phyloP scores from a whole-genome alignment of 1,140 invertebrate genomes.

The Steinernema khuongi region DNA sequence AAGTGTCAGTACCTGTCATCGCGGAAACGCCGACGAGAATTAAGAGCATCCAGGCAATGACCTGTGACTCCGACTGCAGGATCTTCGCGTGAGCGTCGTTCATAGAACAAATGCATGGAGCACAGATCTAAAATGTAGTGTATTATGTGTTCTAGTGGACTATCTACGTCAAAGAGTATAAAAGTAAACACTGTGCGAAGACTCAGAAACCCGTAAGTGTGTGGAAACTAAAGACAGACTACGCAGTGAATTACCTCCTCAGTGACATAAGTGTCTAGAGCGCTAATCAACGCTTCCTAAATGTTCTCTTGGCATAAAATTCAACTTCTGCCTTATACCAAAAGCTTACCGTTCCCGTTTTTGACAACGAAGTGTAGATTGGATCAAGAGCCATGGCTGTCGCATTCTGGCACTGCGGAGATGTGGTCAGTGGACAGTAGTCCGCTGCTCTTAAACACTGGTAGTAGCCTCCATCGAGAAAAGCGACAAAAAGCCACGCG shows the following conservation, averaged over 20 bases:
- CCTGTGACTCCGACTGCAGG: conserved; percentile 41
- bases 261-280: too few relatives aligned
- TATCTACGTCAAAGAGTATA: too few relatives aligned
- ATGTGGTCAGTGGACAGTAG: conserved; percentile 33
- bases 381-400: conserved; percentile 21
- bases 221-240: too few relatives aligned
- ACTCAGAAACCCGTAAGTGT: too few relatives aligned
- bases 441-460: conserved; percentile 40
- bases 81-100: conserved; percentile 21
- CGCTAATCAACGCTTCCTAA: conserved; percentile 22
- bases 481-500: conserved; percentile 52
- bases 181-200: too few relatives aligned
- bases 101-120: conserved; percentile 30
- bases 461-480: conserved; percentile 50
- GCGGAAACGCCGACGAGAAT: conserved; percentile 33
- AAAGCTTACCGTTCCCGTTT: conserved; percentile 34
- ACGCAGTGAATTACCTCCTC: too few relatives aligned
- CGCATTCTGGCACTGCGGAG: conserved; percentile 34
- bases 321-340: conserved; percentile 24
- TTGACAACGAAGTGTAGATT: conserved; percentile 18
- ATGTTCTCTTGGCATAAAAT: conserved; percentile 31
- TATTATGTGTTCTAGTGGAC: too few relatives aligned
- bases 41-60: conserved; percentile 36
- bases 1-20: conserved; percentile 33
- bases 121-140: conserved; percentile 41